These are phyloP conservation scores for Protonemura montana DNA, from an alignment of 2,888 invertebrate species.

Conservation along the genomic window DNA sequence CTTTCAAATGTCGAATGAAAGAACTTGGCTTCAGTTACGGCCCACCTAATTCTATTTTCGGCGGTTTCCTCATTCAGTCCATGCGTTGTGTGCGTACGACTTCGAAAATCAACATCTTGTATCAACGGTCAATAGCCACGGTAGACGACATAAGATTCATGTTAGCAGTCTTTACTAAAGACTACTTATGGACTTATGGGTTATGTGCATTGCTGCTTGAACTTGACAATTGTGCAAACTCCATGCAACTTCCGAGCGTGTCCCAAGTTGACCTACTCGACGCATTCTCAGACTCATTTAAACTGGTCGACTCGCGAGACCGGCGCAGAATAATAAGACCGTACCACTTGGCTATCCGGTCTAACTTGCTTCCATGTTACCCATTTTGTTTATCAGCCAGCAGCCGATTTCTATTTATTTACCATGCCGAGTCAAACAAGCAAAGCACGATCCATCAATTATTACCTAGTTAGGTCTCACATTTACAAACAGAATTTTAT, in stretches of 20 bases:
- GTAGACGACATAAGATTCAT: too few relatives aligned
- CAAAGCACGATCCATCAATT: neutral
- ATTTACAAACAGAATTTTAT: neutral
- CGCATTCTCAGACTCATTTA: conserved; percentile 12
- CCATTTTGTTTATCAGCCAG: neutral
- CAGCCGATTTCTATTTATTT: conserved; percentile 7
- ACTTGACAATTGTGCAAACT: neutral
- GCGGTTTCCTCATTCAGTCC: neutral
- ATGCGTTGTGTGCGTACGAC: neutral
- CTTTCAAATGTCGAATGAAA: neutral
- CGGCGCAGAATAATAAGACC: neutral
- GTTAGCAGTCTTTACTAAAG: neutral
- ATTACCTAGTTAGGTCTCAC: neutral
- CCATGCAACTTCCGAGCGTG: neutral
- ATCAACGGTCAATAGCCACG: neutral
- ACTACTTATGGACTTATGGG: too few relatives aligned
- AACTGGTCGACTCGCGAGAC: neutral
- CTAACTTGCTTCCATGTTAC: neutral
- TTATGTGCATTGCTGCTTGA: neutral
- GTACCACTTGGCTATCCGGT: conserved; percentile 12
- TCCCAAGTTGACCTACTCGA: neutral
- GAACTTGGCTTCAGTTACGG: neutral
- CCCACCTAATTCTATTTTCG: conserved; percentile 9
- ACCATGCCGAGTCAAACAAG: neutral
- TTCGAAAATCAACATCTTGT: neutral